These are phyloP conservation scores for Elymnias hypermnestra DNA, from an alignment of 1,140 invertebrate species.

Conservation along the genomic window DNA sequence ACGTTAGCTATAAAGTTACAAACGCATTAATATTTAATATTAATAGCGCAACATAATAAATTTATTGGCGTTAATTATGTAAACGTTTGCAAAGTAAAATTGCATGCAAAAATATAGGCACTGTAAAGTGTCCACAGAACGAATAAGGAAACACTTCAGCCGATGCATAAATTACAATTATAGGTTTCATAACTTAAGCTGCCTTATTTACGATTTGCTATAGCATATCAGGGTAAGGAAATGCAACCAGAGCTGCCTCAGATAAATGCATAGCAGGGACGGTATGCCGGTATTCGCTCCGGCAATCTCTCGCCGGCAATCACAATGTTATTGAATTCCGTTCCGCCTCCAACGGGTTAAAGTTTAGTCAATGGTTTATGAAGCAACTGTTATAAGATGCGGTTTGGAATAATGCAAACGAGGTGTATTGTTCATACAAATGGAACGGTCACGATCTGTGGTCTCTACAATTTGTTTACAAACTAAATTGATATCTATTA, in stretches of 20 bases:
- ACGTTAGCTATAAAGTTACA: too few relatives aligned
- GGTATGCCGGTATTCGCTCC: constrained; percentile 5
- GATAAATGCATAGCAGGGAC: constrained; percentile 14
- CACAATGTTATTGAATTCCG: constrained; percentile 36
- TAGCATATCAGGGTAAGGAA: constrained; percentile 21
- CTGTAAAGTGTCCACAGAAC: constrained; percentile 1
- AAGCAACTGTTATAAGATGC: constrained; percentile 24
- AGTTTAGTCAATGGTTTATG: constrained; percentile 38
- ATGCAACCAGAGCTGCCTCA: constrained; percentile 21
- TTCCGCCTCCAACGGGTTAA: constrained; percentile 33
- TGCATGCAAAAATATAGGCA: neutral
- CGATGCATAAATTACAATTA: constrained; percentile 38
- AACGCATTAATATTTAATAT: neutral
- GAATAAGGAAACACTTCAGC: constrained; percentile 4
- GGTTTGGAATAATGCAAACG: constrained; percentile 27
- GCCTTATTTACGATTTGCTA: constrained; percentile 23
- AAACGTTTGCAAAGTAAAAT: neutral
- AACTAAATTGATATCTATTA: too few relatives aligned
- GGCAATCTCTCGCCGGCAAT: constrained; percentile 27
- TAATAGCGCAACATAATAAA: neutral
- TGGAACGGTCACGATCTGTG: constrained; percentile 16
- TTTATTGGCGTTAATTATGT: constrained; percentile 1
- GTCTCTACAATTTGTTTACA: constrained; percentile 17
- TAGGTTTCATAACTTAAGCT: constrained; percentile 26
- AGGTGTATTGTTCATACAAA: constrained; percentile 25